These are phyloP conservation scores for Vulpes ferrilata DNA, from an alignment of 2,113 vertebrate genomes.

Conservation along the genomic window DNA sequence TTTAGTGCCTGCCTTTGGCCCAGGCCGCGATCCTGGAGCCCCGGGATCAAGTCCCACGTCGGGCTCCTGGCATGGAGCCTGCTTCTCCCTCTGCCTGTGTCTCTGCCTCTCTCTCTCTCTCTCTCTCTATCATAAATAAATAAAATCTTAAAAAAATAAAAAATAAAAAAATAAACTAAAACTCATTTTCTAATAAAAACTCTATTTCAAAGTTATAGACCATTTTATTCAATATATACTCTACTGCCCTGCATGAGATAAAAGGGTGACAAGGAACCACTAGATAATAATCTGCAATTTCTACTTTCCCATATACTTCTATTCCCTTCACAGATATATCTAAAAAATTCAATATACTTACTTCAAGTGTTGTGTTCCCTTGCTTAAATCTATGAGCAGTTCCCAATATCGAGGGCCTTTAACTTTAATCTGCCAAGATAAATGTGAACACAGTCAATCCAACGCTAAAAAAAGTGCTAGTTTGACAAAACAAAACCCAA, in stretches of 20 bases:
- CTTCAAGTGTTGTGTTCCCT: slow-evolving; percentile 95
- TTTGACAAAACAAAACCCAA: not conserved
- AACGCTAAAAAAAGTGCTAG: not conserved
- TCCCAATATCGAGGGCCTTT: slow-evolving; percentile 99
- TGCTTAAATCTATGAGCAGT: slow-evolving; percentile 95
- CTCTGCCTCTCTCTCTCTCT: not conserved
- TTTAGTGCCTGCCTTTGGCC: not conserved
- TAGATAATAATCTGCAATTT: not conserved
- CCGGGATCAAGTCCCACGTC: not conserved
- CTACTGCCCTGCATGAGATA: not conserved
- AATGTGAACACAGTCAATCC: slow-evolving; percentile 54
- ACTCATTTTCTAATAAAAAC: slow-evolving; percentile 46
- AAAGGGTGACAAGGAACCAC: not conserved
- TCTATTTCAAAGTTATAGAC: not conserved
- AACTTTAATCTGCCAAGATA: slow-evolving; percentile 93
- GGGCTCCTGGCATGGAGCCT: not conserved
- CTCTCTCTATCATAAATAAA: not conserved
- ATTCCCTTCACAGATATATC: not conserved
- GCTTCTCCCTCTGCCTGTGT: not conserved
- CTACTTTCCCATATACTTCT: not conserved
- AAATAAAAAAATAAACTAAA: not conserved
- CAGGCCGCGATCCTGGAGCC: not conserved
- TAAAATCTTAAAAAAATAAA: not conserved
- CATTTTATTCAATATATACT: not conserved
- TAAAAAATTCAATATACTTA: slow-evolving; percentile 87